Evolutionary conservation across 2,888 invertebrate genomes (phyloP).

Genomic region (Ametastegia equiseti): DNA sequence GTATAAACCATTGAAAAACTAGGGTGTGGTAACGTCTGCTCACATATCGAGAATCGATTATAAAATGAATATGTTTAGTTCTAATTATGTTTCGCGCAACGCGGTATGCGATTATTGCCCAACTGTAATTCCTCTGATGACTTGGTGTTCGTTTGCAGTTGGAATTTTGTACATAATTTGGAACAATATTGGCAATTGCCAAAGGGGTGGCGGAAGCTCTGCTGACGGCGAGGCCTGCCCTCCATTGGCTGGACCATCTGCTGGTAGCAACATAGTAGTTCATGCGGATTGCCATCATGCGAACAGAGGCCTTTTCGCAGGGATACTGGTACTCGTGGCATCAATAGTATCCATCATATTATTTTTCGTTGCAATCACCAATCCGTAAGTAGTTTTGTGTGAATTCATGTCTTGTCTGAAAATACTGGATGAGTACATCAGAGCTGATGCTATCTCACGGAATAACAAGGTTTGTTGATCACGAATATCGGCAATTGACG

Average conservation of each 20-base stretch:
- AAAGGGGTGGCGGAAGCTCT: constrained; percentile 63
- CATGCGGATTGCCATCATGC: constrained; percentile 88
- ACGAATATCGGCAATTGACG: not conserved
- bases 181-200: constrained; percentile 84
- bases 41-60: not conserved
- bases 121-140: not conserved
- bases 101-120: not conserved
- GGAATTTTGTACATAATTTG: constrained; percentile 86
- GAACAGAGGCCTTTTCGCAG: constrained; percentile 85
- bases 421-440: too few relatives aligned
- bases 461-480: not conserved
- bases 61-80: not conserved
- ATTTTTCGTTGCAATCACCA: constrained; percentile 79
- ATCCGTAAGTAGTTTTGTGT: constrained; percentile 74
- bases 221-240: constrained; percentile 42
- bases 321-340: constrained; percentile 81
- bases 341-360: constrained; percentile 79
- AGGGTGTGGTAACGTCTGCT: not conserved
- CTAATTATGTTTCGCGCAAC: not conserved
- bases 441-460: too few relatives aligned
- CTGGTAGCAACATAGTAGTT: constrained; percentile 79
- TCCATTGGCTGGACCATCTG: constrained; percentile 38
- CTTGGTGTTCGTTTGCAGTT: constrained; percentile 75
- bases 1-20: not conserved
- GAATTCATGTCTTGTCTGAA: too few relatives aligned